A percentile compares a stretch with the other conserved stretches of the same genome.
phyloP scores from a whole-genome alignment of 2,797 vertebrate species.

The Tragelaphus oryx region DNA sequence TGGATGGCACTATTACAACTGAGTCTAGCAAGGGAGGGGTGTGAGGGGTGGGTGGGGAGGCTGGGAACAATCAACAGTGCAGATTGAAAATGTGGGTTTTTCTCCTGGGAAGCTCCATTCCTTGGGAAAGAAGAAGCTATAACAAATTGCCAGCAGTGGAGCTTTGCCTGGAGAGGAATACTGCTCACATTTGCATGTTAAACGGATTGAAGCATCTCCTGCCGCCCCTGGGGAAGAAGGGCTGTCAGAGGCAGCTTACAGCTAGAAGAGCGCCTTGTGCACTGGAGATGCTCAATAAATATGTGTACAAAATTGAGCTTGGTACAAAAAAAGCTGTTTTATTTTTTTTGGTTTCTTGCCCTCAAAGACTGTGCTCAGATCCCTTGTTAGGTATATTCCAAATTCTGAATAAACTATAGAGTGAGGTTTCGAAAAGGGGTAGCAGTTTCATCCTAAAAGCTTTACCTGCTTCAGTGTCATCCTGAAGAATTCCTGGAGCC shows the following conservation, averaged over 20 bases:
- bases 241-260: background rate
- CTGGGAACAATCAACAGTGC: slow-evolving; percentile 31
- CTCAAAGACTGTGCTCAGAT: background rate
- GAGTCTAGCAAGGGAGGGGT: background rate
- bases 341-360: background rate
- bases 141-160: slow-evolving; percentile 48
- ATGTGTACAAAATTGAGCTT: background rate
- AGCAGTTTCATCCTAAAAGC: background rate
- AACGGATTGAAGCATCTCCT: slow-evolving; percentile 28
- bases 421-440: background rate
- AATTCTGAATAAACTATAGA: background rate
- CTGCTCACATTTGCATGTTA: slow-evolving; percentile 62
- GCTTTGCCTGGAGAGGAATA: background rate
- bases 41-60: fast-evolving
- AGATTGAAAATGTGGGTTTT: slow-evolving; percentile 52
- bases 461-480: background rate
- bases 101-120: slow-evolving; percentile 42
- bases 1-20: background rate
- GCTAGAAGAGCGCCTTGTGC: background rate
- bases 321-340: background rate
- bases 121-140: slow-evolving; percentile 47
- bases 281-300: background rate
- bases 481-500: slow-evolving; percentile 67
- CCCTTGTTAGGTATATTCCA: background rate
- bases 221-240: background rate